These are phyloP conservation scores for Colius striatus DNA, from an alignment of 2,113 vertebrate genomes.

Conservation along the genomic window DNA sequence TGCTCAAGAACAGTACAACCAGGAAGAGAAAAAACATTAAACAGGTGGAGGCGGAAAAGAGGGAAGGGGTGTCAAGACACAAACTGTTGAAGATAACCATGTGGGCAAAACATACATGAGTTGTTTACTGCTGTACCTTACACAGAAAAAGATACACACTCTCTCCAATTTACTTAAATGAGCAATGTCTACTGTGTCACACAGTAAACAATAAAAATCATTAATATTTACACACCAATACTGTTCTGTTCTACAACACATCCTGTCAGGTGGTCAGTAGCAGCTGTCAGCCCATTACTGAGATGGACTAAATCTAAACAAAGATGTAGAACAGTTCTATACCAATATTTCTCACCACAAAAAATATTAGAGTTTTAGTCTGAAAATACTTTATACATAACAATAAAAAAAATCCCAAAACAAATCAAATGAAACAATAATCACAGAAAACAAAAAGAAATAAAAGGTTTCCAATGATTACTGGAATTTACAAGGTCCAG, in stretches of 20 bases:
- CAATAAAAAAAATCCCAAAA: neutral
- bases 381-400: neutral
- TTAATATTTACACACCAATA: neutral
- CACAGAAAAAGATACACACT: neutral
- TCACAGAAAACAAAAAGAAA: neutral
- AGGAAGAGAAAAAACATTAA: neutral
- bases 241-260: neutral
- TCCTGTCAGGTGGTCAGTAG: neutral
- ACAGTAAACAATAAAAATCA: neutral
- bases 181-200: neutral
- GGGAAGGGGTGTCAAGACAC: neutral
- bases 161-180: neutral
- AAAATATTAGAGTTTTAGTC: neutral
- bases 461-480: neutral
- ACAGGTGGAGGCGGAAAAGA: neutral
- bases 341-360: neutral
- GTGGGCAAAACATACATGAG: neutral
- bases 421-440: neutral
- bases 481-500: neutral
- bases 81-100: neutral
- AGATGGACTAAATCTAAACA: neutral
- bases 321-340: neutral
- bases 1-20: neutral
- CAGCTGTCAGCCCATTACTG: neutral
- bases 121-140: neutral